Base-by-base conservation (phyloP, 2,113 vertebrate genomes). In the Phasianus colchicus region DNA sequence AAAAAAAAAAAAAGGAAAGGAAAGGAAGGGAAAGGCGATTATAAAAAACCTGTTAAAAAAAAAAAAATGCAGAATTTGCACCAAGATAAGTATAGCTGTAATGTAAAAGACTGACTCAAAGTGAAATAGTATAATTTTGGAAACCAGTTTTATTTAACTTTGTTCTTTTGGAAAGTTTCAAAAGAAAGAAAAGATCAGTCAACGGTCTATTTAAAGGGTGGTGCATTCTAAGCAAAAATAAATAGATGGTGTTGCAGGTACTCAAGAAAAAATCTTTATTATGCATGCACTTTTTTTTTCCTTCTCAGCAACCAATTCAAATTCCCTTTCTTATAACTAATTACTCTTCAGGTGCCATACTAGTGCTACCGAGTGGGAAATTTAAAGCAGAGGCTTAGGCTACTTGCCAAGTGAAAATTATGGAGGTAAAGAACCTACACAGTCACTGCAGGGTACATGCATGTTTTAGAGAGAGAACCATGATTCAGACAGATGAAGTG, bases 321-420 rank as follows among this genome's bases (percentile, higher is more conserved):
- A 96, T 96, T 94, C 88, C 92, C 89, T 94, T 95, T 93, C 88
- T 95, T 86, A 90, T 50, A 91, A 65, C 90, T 91, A 95, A 95
- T 95, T 96, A 95, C 77, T 83, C 80, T 96, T 96, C 83, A 95
- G 89, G 72, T 96, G 84, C 82, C 91, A 80, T 93, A 80, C 58
- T 89, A 93, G 84, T 92, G 74, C 91, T 96, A 95, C 76, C 94
- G 93, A 93, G 89, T 95, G 83, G 89, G 93, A 96, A 96, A 94
- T 91, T 95, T 97, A 94, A 89, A 96, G 61, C 55, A 84, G 74
- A 95, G 72, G 45, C 72, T 95, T 92, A 72, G 93, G 91, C 90
- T 96, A 90, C 84, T 74, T 92, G 89, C 95, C 94, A 96, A 94
- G 36, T 95, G 58, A 91, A 97, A 94, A 95, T 96, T 94, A 95